Conservation (phyloP, 2,888 invertebrate species). For the Amphipyra tragopoginis region DNA sequence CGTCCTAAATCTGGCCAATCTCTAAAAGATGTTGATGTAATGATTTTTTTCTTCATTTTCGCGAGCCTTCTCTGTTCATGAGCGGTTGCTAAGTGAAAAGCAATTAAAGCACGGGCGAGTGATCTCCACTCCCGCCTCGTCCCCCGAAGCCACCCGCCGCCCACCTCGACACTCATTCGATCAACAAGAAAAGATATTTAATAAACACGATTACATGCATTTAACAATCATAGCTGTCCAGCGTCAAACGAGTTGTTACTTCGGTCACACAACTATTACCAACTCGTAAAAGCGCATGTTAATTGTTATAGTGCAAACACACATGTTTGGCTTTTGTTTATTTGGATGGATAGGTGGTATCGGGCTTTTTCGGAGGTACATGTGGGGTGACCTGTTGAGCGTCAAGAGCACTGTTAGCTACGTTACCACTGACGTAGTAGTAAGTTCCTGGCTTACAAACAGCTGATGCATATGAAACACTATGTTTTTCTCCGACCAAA, state of each 20-base stretch:
- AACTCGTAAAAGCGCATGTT: slow-evolving; percentile 25
- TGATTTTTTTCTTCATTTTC: slow-evolving; percentile 89
- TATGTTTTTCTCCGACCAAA: too few relatives aligned
- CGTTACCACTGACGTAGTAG: neutral
- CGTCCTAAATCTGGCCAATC: slow-evolving; percentile 89
- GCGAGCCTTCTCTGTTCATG: slow-evolving; percentile 86
- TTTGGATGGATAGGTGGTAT: neutral
- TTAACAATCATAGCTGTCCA: slow-evolving; percentile 48
- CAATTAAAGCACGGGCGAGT: slow-evolving; percentile 90
- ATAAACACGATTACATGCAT: slow-evolving; percentile 72
- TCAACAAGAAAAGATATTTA: slow-evolving; percentile 81
- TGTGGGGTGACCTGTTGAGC: slow-evolving; percentile 52
- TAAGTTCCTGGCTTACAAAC: neutral
- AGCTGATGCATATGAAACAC: too few relatives aligned
- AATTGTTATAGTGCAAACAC: slow-evolving; percentile 15
- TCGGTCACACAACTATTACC: slow-evolving; percentile 5
- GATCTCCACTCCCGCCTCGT: slow-evolving; percentile 81
- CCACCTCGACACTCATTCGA: slow-evolving; percentile 75
- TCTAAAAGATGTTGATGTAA: slow-evolving; percentile 89
- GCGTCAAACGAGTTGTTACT: slow-evolving; percentile 12
- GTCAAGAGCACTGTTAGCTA: slow-evolving; percentile 19
- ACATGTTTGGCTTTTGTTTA: slow-evolving; percentile 4
- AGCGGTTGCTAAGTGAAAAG: slow-evolving; percentile 90
- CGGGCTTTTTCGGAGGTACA: slow-evolving; percentile 18
- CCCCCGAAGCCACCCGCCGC: slow-evolving; percentile 63